Percentiles rank a stretch among this genome's conserved stretches.
Conservation (phyloP, 1,140 invertebrate species). For the Galleria mellonella region DNA sequence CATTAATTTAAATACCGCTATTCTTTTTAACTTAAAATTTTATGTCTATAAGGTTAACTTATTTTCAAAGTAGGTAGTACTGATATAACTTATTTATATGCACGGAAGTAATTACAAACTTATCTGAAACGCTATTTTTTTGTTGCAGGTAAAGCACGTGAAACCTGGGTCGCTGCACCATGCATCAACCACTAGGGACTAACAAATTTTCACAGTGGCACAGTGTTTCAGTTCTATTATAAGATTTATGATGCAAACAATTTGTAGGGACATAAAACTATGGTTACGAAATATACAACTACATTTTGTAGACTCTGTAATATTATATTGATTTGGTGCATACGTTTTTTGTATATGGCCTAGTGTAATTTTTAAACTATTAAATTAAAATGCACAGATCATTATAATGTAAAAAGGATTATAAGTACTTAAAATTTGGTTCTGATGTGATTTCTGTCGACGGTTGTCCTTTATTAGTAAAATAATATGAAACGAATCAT, state of each 20-base stretch:
- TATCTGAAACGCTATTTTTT: conserved; percentile 13
- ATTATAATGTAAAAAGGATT: conserved; percentile 42
- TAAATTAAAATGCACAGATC: conserved; percentile 51
- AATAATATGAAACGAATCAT: conserved; percentile 29
- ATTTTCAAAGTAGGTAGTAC: no score
- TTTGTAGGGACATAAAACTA: conserved; percentile 16
- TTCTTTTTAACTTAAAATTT: conserved; percentile 39
- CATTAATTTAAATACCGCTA: conserved; percentile 67
- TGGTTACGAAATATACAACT: conserved; percentile 14
- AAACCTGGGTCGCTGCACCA: conserved; percentile 41
- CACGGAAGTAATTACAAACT: no score
- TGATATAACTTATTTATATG: no score
- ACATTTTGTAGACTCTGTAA: conserved; percentile 23
- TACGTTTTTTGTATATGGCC: conserved; percentile 29
- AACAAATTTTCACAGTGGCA: conserved; percentile 46
- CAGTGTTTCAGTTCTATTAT: conserved; percentile 44
- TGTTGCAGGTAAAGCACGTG: conserved; percentile 66
- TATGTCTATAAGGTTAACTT: no score
- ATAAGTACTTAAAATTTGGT: conserved; percentile 48
- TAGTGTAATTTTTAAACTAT: conserved; percentile 34
- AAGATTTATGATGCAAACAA: conserved; percentile 23
- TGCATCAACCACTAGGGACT: conserved; percentile 32
- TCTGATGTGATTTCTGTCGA: conserved; percentile 38
- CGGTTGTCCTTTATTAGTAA: conserved; percentile 38
- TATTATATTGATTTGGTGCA: conserved; percentile 26